A percentile compares a stretch with the other conserved stretches of the same genome.
Evolutionary conservation across 2,888 invertebrate genomes (phyloP).

Genomic region (Dysmachus trigonus): DNA sequence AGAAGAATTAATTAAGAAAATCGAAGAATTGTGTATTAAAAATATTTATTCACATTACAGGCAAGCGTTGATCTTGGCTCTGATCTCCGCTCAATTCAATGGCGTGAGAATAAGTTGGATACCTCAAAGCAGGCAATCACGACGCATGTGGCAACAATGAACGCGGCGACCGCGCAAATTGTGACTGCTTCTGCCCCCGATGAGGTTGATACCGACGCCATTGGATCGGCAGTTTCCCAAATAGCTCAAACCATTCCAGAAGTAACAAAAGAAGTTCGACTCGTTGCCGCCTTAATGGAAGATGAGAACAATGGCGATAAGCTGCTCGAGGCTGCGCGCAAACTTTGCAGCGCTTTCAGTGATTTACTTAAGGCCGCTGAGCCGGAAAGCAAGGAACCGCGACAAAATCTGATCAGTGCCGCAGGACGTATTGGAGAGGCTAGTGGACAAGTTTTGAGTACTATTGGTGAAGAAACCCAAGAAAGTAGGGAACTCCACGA

Average conservation of each 20-base stretch:
- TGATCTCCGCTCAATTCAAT: constrained; percentile 87
- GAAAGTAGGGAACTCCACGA: constrained; percentile 87
- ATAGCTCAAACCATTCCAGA: constrained; percentile 96
- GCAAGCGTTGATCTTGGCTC: constrained; percentile 79
- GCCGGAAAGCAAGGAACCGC: constrained; percentile 91
- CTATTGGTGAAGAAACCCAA: constrained; percentile 91
- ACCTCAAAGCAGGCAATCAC: constrained; percentile 96
- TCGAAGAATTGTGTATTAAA: neutral
- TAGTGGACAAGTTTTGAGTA: constrained; percentile 90
- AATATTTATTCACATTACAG: constrained; percentile 51
- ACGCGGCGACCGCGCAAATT: constrained; percentile 97
- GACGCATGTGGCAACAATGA: constrained; percentile 98
- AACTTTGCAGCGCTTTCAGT: constrained; percentile 91
- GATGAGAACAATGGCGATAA: constrained; percentile 84
- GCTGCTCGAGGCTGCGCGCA: constrained; percentile 89
- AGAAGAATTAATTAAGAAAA: neutral
- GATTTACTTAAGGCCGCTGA: constrained; percentile 95
- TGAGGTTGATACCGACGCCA: constrained; percentile 94
- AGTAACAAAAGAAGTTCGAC: constrained; percentile 80
- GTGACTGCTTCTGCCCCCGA: constrained; percentile 90
- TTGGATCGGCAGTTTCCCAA: constrained; percentile 96
- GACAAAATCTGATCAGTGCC: constrained; percentile 92
- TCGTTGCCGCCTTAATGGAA: constrained; percentile 95
- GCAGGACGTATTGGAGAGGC: constrained; percentile 97
- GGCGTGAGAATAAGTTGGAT: constrained; percentile 94